Evolutionary conservation across 2,888 invertebrate species (phyloP).

Genomic region (Xylota segnis): DNA sequence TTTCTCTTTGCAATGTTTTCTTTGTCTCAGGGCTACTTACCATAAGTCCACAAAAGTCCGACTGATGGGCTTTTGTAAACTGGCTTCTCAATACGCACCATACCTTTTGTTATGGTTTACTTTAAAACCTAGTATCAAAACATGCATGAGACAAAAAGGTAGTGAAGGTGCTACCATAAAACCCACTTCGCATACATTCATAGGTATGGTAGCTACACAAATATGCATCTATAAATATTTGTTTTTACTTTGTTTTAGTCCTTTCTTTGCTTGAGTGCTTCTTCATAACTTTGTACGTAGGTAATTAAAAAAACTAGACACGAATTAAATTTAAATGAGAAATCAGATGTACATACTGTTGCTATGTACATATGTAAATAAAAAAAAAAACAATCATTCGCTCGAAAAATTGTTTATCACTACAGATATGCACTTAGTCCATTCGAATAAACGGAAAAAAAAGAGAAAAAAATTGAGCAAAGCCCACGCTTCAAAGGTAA

Average conservation of each 20-base stretch:
- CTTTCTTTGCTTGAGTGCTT: background rate
- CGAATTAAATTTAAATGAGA: constrained; percentile 7
- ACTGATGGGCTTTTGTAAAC: constrained; percentile 14
- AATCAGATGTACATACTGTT: no score
- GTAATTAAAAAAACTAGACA: constrained; percentile 40
- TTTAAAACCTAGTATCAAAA: constrained; percentile 28
- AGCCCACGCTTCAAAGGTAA: background rate
- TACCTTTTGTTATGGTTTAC: constrained; percentile 31
- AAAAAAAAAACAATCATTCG: background rate
- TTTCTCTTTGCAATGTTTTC: constrained; percentile 20
- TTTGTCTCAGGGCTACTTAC: constrained; percentile 26
- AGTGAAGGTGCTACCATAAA: constrained; percentile 37
- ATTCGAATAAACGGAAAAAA: background rate
- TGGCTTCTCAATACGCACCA: background rate
- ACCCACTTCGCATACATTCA: constrained; percentile 8
- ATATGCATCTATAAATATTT: constrained; percentile 20
- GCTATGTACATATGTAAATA: background rate
- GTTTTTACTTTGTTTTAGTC: background rate
- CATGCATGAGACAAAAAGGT: constrained; percentile 6
- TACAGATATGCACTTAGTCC: no score
- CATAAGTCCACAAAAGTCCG: constrained; percentile 42
- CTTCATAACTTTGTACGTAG: constrained; percentile 1
- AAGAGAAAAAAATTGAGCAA: background rate
- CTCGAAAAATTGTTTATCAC: background rate
- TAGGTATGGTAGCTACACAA: background rate